These are phyloP conservation scores for Podarcis raffonei DNA, from an alignment of 2,113 vertebrate genomes.

Conservation along the genomic window DNA sequence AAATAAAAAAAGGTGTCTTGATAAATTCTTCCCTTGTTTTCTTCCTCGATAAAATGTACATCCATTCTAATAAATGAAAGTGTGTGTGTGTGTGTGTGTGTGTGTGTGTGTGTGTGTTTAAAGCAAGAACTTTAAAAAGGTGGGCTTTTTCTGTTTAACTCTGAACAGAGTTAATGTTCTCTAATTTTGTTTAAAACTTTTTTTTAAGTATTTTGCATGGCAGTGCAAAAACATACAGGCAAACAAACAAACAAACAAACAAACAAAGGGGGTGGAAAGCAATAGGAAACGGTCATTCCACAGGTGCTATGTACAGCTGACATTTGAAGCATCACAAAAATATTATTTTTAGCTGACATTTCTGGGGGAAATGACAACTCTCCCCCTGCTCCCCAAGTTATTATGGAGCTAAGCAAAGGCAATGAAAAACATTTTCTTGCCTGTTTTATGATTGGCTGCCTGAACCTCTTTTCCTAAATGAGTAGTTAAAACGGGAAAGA, in stretches of 20 bases:
- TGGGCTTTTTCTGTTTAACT: conserved; percentile 52
- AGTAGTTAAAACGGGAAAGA: conserved; percentile 25
- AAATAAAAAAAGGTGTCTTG: conserved; percentile 46
- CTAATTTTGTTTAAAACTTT: conserved; percentile 64
- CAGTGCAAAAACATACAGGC: conserved; percentile 74
- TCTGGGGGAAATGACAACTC: conserved; percentile 29
- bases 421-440: conserved; percentile 14
- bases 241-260: conserved; percentile 59
- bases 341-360: conserved; percentile 12
- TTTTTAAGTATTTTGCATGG: conserved; percentile 68
- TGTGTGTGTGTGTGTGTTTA: no score
- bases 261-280: conserved; percentile 1
- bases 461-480: conserved; percentile 27
- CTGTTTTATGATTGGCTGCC: conserved; percentile 26
- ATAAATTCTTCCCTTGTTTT: conserved; percentile 54
- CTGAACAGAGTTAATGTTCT: conserved; percentile 60
- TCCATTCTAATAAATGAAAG: conserved; percentile 50
- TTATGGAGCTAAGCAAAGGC: conserved; percentile 36
- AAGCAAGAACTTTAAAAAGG: conserved; percentile 35
- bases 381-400: not conserved
- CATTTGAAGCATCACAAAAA: conserved; percentile 46
- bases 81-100: no score
- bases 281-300: conserved; percentile 68
- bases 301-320: conserved; percentile 79
- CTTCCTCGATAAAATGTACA: conserved; percentile 62